Base-by-base conservation (phyloP, 2,888 invertebrate species). In the Azorinus chamasolen region DNA sequence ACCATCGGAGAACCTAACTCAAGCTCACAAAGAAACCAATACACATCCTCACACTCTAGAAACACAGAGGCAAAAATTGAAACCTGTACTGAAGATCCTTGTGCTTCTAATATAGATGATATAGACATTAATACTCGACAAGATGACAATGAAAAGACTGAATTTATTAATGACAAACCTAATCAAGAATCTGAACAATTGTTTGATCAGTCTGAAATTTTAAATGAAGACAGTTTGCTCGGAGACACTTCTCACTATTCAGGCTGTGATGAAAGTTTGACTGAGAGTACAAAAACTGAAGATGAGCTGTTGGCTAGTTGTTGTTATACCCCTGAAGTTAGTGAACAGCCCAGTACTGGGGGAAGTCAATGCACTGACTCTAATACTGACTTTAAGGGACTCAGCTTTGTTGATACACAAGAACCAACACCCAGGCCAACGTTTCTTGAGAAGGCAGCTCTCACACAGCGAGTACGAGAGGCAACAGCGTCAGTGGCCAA, bases 271-370 rank as follows among this genome's bases (percentile, higher is more conserved):
- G 74, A 68, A n/a, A 62, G 57, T 45, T 55, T 65, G 14, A 20
- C 41, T 14, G 65, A 70, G n/a, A 70, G 51, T 20, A 27, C 70
- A 16, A 76, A 76, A 22, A 61, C 70, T 16, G 76, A 76, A n/a
- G 76, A 76, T 45, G 76, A 76, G n/a, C 51, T 76, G 24, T 37
- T 76, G 18, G 64, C 70, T 18, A 70, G 69, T 25, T 61, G 43
- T 55, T 53, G 24, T 14, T 20, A 69, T 10, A 58, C 75, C 4
- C 69, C 75, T 8, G 46, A 45, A n/a, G 51, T 59, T 2, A 58
- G 39, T 3, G 16, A 6, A 14, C n/a, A 25, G n/a, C 18, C 14
- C 14, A 16, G 6, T 0, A n/a, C 37, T 10, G 45, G 16, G 48
- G 10, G 16, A 20, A 18, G 10, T 25, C 6, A 1, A 4, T 10